Evolutionary conservation across 30 jellyfish, hydroid and myxozoan genomes (phyloP).

Genomic region (Euphysa ruthae): DNA sequence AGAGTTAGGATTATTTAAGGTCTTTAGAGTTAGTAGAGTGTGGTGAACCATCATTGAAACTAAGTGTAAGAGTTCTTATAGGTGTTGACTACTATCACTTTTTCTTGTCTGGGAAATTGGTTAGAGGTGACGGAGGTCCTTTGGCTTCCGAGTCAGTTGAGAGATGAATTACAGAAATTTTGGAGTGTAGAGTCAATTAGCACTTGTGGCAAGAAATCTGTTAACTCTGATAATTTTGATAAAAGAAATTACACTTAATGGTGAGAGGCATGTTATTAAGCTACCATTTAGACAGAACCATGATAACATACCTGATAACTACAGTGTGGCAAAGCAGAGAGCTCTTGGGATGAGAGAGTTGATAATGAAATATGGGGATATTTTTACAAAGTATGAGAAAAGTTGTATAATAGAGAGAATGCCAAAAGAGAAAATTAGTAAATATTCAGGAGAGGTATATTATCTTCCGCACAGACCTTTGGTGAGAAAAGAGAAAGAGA

Average conservation of each 20-base stretch:
- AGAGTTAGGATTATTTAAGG: too few species aligned
- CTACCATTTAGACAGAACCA: neutral
- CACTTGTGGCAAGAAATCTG: too few species aligned
- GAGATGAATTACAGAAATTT: neutral
- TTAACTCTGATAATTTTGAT: neutral
- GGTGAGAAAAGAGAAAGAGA: neutral
- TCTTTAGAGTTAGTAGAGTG: too few species aligned
- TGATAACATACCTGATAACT: neutral
- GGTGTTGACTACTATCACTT: too few species aligned
- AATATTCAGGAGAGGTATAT: neutral
- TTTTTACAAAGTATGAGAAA: conserved; percentile 2
- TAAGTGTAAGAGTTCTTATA: too few species aligned
- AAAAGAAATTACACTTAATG: neutral
- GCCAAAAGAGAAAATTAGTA: neutral
- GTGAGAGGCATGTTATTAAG: neutral
- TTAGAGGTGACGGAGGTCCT: too few species aligned
- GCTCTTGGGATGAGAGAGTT: neutral
- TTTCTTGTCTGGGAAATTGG: too few species aligned
- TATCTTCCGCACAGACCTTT: conserved; percentile 7
- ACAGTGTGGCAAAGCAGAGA: neutral
- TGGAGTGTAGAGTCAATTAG: neutral
- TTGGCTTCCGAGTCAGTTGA: too few species aligned
- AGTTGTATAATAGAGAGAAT: neutral
- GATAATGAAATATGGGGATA: neutral
- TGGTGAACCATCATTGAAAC: too few species aligned